phyloP scores from a whole-genome alignment of 2,113 vertebrate species.

The Pachycephala philippinensis region DNA sequence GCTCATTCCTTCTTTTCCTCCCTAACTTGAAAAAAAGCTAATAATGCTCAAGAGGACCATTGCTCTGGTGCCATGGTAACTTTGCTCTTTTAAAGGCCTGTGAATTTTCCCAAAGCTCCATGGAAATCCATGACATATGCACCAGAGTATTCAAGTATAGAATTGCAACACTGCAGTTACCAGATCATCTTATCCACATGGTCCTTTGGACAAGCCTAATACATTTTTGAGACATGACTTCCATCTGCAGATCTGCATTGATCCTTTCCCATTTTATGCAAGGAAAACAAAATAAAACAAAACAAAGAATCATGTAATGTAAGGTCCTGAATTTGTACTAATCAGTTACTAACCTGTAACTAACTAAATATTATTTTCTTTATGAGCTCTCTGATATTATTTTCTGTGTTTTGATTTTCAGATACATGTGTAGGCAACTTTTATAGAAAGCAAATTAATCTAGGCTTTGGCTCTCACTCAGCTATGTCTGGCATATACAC shows the following conservation, averaged over 20 bases:
- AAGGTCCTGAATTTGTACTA: not conserved
- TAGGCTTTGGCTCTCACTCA: constrained; percentile 26
- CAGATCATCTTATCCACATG: not conserved
- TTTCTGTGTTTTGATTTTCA: constrained; percentile 15
- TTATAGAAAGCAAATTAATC: not conserved
- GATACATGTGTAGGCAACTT: not conserved
- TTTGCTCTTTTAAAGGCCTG: not conserved
- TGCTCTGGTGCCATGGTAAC: not conserved
- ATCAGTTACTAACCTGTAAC: not conserved
- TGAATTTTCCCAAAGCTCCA: not conserved
- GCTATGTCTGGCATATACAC: constrained; percentile 8
- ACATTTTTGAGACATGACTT: constrained; percentile 28
- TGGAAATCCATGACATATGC: not conserved
- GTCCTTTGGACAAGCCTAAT: not conserved
- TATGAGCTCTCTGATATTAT: not conserved
- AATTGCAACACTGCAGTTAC: not conserved
- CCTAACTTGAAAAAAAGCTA: not conserved
- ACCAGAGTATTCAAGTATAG: not conserved
- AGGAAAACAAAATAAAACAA: not conserved
- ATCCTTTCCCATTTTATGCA: not conserved
- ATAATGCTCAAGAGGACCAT: not conserved
- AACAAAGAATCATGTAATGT: not conserved
- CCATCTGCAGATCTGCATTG: not conserved
- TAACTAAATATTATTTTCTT: not conserved
- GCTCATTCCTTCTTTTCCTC: not conserved